Evolutionary conservation across 2,113 vertebrate genomes (phyloP).

Genomic region (Dasyprocta punctata): DNA sequence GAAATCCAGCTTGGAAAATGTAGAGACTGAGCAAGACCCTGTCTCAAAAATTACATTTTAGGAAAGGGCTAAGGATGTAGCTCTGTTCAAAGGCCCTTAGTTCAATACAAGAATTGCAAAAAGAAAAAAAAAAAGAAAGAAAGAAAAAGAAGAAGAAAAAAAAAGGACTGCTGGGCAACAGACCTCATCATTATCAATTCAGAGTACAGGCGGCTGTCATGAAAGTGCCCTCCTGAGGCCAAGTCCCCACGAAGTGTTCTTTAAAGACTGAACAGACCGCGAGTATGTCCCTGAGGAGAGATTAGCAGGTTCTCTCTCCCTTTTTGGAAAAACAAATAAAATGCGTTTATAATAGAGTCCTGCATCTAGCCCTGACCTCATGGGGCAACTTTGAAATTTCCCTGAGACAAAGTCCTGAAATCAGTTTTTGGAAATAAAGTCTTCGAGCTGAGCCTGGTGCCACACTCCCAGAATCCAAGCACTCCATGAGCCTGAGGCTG

Average conservation of each 20-base stretch:
- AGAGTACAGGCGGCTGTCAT: background rate
- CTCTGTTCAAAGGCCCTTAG: background rate
- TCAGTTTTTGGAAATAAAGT: background rate
- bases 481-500: background rate
- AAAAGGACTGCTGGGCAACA: background rate
- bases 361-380: background rate
- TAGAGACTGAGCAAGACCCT: background rate
- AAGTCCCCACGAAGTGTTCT: background rate
- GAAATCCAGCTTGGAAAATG: background rate
- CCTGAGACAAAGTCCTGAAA: background rate
- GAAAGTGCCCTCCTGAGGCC: background rate
- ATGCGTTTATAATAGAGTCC: background rate
- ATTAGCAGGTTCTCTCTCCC: background rate
- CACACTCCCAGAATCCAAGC: background rate
- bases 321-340: background rate
- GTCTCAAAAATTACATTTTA: background rate
- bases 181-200: background rate
- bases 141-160: background rate
- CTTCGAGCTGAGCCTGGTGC: background rate
- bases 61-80: background rate
- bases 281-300: background rate
- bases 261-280: slow-evolving; percentile 19
- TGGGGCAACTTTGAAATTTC: background rate
- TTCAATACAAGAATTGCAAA: background rate
- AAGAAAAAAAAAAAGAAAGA: background rate